Evolutionary conservation across 1,140 invertebrate genomes (phyloP).

Genomic region (Arctopsyche grandis): DNA sequence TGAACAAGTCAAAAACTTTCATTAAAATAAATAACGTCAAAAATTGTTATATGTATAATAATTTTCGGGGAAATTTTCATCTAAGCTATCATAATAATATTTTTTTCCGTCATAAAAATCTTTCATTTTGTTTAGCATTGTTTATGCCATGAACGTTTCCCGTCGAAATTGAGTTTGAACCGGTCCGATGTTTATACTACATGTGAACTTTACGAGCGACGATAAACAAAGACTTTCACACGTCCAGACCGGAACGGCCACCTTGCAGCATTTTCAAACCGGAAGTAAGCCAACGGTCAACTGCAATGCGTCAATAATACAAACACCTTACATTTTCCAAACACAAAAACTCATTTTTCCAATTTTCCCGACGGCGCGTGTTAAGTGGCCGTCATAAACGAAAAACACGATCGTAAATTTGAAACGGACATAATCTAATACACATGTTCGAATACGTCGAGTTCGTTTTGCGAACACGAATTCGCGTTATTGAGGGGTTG

Average conservation of each 20-base stretch:
- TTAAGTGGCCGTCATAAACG: too few relatives aligned
- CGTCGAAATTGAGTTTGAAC: background rate
- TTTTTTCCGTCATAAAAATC: too few relatives aligned
- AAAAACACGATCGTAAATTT: too few relatives aligned
- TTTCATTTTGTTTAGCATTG: background rate
- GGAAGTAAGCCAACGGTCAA: conserved; percentile 24
- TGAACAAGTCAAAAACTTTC: background rate
- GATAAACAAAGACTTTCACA: background rate
- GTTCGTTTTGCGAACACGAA: too few relatives aligned
- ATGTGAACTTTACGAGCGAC: background rate
- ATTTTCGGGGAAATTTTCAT: too few relatives aligned
- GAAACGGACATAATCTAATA: too few relatives aligned
- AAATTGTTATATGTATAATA: too few relatives aligned
- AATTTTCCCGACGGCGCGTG: too few relatives aligned
- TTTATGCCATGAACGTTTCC: background rate
- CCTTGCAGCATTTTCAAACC: conserved; percentile 14
- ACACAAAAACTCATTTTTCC: too few relatives aligned
- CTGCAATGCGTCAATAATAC: conserved; percentile 32
- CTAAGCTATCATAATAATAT: too few relatives aligned
- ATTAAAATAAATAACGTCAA: background rate
- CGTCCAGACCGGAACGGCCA: background rate
- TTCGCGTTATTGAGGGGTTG: background rate
- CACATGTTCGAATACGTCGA: too few relatives aligned
- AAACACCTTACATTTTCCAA: too few relatives aligned
- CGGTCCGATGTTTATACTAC: background rate